Percentiles rank a stretch among this genome's conserved stretches.
phyloP scores from a whole-genome alignment of 2,888 invertebrate genomes.

The Atrina japonica region DNA sequence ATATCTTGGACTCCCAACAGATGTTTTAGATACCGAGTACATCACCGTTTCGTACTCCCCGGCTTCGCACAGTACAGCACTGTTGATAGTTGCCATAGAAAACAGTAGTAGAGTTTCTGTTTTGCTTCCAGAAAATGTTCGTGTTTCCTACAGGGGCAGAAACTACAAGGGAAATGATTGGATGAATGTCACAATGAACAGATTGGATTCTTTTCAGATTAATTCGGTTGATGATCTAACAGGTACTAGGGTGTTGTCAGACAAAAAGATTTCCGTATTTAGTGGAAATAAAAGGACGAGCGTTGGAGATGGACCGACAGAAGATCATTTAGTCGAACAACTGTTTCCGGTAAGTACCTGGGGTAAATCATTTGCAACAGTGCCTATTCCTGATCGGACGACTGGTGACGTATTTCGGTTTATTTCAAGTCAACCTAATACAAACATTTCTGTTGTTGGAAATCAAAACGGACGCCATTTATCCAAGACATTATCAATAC shows the following conservation, averaged over 20 bases:
- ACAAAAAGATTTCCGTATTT: conserved; percentile 62
- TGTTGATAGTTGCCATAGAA: conserved; percentile 28
- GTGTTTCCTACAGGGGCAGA: conserved; percentile 31
- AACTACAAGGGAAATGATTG: conserved; percentile 31
- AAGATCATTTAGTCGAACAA: conserved; percentile 61
- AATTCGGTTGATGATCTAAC: conserved; percentile 61
- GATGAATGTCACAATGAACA: conserved; percentile 31
- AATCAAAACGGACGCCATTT: no score
- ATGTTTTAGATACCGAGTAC: conserved; percentile 5
- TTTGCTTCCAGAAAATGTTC: conserved; percentile 28
- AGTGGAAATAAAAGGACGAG: conserved; percentile 60
- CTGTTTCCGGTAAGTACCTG: conserved; percentile 64
- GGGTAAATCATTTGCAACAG: conserved; percentile 65
- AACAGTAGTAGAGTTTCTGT: conserved; percentile 37
- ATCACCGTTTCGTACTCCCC: neutral
- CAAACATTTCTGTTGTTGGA: conserved; percentile 18
- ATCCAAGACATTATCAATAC: neutral
- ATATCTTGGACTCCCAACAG: conserved; percentile 2
- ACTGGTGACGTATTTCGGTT: conserved; percentile 62
- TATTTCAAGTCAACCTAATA: conserved; percentile 45
- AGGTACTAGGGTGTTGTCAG: conserved; percentile 57
- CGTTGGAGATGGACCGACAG: conserved; percentile 18
- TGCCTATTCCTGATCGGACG: conserved; percentile 60
- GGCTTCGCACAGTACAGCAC: no score
- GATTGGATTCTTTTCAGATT: conserved; percentile 43